Conservation (phyloP, 2,113 vertebrate species). For the Macroglossus sobrinus region DNA sequence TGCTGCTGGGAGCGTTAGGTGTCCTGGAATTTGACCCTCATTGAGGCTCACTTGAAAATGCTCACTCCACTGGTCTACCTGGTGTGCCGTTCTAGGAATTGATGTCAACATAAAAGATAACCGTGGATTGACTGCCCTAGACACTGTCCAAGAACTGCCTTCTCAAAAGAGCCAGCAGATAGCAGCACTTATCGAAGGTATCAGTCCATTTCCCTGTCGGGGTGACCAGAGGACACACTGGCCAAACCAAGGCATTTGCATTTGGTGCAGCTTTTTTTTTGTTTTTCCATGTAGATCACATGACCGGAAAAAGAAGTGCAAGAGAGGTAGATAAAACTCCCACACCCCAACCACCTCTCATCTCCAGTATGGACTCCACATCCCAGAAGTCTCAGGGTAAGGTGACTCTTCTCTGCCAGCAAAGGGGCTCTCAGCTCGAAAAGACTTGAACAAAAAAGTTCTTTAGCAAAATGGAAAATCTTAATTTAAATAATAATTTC, state of each 20-base stretch:
- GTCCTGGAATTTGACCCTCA: neutral
- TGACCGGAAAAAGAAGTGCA: constrained; percentile 84
- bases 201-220: neutral
- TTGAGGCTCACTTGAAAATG: neutral
- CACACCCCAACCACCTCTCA: constrained; percentile 24
- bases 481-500: neutral
- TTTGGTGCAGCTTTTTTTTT: neutral
- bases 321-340: constrained; percentile 82
- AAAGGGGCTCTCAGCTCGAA: neutral
- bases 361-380: constrained; percentile 59
- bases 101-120: constrained; percentile 93
- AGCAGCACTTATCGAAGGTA: constrained; percentile 93
- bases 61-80: constrained; percentile 36
- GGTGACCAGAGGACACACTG: neutral
- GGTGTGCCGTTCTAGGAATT: constrained; percentile 84
- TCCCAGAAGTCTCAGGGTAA: constrained; percentile 83
- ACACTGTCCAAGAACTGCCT: constrained; percentile 96
- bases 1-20: neutral
- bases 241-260: neutral
- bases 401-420: neutral
- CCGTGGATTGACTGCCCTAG: constrained; percentile 92
- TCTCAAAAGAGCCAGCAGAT: constrained; percentile 97
- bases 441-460: neutral
- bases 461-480: neutral
- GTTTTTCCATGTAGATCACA: constrained; percentile 84